Percentiles rank a stretch among this genome's conserved stretches.
Evolutionary conservation across 2,113 vertebrate species (phyloP).

Genomic region (Hemibates koningsi): DNA sequence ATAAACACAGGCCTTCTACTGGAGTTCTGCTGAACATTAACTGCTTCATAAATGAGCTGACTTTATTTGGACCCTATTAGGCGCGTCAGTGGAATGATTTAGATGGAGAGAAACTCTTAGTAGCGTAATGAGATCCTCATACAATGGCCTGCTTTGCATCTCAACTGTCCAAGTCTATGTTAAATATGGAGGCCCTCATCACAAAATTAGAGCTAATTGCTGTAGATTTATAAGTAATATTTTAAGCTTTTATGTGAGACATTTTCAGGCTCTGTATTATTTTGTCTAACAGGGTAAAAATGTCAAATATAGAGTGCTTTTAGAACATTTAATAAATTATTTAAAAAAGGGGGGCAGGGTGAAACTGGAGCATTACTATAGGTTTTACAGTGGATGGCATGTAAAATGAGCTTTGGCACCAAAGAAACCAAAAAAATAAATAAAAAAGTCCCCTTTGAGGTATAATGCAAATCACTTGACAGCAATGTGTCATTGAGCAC

Average conservation of each 20-base stretch:
- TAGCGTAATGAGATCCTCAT: slow-evolving; percentile 40
- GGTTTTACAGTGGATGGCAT: background rate
- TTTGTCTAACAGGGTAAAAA: slow-evolving; percentile 3
- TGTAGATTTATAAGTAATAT: slow-evolving; percentile 16
- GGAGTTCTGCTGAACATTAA: slow-evolving; percentile 44
- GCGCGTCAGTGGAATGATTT: slow-evolving; percentile 30
- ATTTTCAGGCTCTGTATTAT: slow-evolving; percentile 9
- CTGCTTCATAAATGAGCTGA: slow-evolving; percentile 48
- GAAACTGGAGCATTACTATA: background rate
- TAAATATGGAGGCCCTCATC: slow-evolving; percentile 26
- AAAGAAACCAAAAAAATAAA: background rate
- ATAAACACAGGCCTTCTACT: slow-evolving; percentile 12
- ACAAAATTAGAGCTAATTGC: slow-evolving; percentile 36
- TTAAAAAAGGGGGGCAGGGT: background rate
- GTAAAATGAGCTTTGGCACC: background rate
- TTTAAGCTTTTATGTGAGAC: slow-evolving; percentile 16
- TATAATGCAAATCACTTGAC: background rate
- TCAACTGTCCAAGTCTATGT: background rate
- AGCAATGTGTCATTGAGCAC: background rate
- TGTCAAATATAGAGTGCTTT: slow-evolving; percentile 11
- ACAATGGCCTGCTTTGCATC: slow-evolving; percentile 49
- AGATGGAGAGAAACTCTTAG: slow-evolving; percentile 34
- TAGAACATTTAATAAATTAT: background rate
- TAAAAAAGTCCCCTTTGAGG: background rate
- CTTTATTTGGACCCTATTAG: slow-evolving; percentile 58